Evolutionary conservation across 2,888 invertebrate genomes (phyloP).

Genomic region (Andrena camellia): DNA sequence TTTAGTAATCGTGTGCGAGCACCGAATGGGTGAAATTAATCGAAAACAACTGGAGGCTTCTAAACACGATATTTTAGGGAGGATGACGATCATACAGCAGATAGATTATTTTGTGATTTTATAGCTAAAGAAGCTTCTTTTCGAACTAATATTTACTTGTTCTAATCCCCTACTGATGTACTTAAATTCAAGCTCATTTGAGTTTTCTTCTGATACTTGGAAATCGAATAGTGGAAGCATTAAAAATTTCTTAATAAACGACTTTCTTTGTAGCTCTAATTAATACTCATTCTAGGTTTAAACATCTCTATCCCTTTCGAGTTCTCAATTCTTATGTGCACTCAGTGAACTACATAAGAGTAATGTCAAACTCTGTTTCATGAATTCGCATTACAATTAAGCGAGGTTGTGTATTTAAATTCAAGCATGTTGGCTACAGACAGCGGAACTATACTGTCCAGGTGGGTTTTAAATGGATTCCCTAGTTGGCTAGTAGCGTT

Average conservation of each 20-base stretch:
- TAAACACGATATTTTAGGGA: background rate
- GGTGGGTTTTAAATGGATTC: slow-evolving; percentile 14
- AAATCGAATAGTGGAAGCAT: no score
- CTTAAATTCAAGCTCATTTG: no score
- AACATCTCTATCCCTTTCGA: no score
- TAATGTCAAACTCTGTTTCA: no score
- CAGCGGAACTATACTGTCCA: background rate
- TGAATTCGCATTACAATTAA: background rate
- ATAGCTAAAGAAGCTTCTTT: background rate
- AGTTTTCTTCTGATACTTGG: no score
- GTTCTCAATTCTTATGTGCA: no score
- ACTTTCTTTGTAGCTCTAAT: no score
- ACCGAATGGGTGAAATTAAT: slow-evolving; percentile 16
- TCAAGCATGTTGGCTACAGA: background rate
- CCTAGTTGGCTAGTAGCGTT: background rate
- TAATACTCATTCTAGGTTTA: no score
- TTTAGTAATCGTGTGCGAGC: background rate
- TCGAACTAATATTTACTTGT: no score
- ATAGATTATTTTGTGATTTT: background rate
- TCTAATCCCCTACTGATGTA: no score
- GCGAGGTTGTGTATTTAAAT: background rate
- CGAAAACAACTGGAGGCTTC: slow-evolving; percentile 19
- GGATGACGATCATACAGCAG: background rate
- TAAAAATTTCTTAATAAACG: no score
- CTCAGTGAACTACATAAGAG: no score